A percentile compares a stretch with the other conserved stretches of the same genome.
phyloP scores from a whole-genome alignment of 2,888 invertebrate species.

The Harpagoxenus sublaevis region DNA sequence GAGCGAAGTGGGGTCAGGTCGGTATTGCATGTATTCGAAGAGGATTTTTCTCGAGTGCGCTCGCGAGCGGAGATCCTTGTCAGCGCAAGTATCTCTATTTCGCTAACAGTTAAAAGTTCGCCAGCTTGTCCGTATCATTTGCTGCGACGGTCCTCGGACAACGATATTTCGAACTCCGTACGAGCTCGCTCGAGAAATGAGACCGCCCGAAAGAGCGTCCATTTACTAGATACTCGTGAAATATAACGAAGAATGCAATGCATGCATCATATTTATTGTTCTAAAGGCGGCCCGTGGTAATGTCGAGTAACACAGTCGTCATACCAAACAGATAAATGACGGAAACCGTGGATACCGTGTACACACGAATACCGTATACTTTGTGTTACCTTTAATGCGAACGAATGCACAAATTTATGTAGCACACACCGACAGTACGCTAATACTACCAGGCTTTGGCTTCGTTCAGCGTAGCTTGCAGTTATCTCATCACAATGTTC shows the following conservation, averaged over 20 bases:
- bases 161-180: constrained; percentile 21
- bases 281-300: background rate
- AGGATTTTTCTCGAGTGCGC: constrained; percentile 21
- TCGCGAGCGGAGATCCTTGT: constrained; percentile 35
- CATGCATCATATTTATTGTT: background rate
- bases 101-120: constrained; percentile 30
- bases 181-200: background rate
- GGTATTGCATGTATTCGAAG: constrained; percentile 13
- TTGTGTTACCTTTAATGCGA: background rate
- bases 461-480: background rate
- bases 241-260: background rate
- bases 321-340: background rate
- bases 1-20: background rate
- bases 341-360: background rate
- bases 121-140: constrained; percentile 32
- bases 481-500: constrained; percentile 18
- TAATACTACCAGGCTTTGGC: background rate
- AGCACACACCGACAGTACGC: background rate
- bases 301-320: background rate
- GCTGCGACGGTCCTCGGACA: background rate
- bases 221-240: background rate
- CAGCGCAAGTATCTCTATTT: constrained; percentile 41
- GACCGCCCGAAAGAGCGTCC: background rate
- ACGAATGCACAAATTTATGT: background rate
- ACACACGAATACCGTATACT: background rate